Evolutionary conservation across 1,140 invertebrate species (phyloP).

Genomic region (Drosophila subpulchrella): DNA sequence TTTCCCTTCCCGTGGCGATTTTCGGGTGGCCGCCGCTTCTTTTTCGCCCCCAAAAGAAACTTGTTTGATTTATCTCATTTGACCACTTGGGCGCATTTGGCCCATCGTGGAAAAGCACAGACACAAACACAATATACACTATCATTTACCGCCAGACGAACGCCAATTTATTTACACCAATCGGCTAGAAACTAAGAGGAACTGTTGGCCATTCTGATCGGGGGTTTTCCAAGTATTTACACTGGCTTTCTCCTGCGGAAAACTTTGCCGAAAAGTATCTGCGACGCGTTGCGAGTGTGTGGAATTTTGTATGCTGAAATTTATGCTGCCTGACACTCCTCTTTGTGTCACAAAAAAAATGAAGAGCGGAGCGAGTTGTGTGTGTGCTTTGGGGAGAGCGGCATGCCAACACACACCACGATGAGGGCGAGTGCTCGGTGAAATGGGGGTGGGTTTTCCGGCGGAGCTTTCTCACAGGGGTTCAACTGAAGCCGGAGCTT

Average conservation of each 20-base stretch:
- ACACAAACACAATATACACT: slow-evolving; percentile 13
- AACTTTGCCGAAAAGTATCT: slow-evolving; percentile 75
- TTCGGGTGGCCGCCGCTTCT: slow-evolving; percentile 27
- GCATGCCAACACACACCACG: slow-evolving; percentile 67
- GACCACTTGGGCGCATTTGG: slow-evolving; percentile 65
- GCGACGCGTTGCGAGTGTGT: slow-evolving; percentile 71
- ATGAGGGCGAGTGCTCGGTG: background rate
- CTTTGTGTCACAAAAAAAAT: slow-evolving; percentile 69
- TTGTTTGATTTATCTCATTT: slow-evolving; percentile 78
- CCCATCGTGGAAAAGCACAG: slow-evolving; percentile 21
- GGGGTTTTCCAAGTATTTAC: slow-evolving; percentile 64
- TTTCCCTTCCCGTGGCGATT: slow-evolving; percentile 55
- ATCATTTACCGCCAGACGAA: slow-evolving; percentile 55
- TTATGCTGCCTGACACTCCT: slow-evolving; percentile 81
- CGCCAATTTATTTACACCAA: slow-evolving; percentile 56
- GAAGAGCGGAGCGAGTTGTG: slow-evolving; percentile 1
- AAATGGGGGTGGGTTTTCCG: slow-evolving; percentile 37
- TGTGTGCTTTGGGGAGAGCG: background rate
- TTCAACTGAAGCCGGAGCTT: slow-evolving; percentile 38
- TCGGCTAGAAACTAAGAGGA: slow-evolving; percentile 48
- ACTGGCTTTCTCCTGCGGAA: slow-evolving; percentile 71
- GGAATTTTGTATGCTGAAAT: slow-evolving; percentile 80
- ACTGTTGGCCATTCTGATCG: slow-evolving; percentile 46
- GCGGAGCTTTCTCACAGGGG: slow-evolving; percentile 47
- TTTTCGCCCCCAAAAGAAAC: slow-evolving; percentile 53